Evolutionary conservation across 1,140 invertebrate species (phyloP), one percentile per base, ranked within the genome.

Genomic region (Lepidurus packardi): DNA sequence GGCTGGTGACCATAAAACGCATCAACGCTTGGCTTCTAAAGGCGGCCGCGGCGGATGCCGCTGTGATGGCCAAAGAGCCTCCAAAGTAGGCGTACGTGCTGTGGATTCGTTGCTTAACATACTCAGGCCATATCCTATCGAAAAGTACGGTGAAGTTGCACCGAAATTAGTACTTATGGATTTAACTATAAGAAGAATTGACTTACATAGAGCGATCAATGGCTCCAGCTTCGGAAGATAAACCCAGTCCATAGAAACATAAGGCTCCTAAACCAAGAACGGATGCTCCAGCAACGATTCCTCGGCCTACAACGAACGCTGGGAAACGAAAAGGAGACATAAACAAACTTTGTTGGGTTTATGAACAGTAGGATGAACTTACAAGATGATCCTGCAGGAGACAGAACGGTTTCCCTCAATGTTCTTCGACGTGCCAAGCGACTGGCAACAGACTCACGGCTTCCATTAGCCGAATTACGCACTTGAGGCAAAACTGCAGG

Each of bases 71-170:
- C 53, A 98, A 85, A 45, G 95, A 94, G 10, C 91, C 92, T 79
- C 94, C 96, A 86, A 99, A 96, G 85, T 99, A 99, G 81, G 91
- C 86, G 86, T 99, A 99, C 0, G 97, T 99, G 7, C 89, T 84
- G 79, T 90, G 90, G 79, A 99, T 93, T 80, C 98, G 88, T 53
- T 97, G 91, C 83, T 90, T 92, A 0, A 99, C 96, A 88, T 94
- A 94, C 82, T 96, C 85, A 11, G 97, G 95, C 98, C 98, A 99
- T 78, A 97, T 84, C 80, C 95, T 97, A 83, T 34, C 21, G 3
- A 34, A 34, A 34, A 34, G 34, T 34, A 34, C 34, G 34, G 34
- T 34, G 34, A 34, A 74, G 76, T 21, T 7, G 81, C 75, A 76
- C 44, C 78, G 21, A 80, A 42, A 80, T 9, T 24, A 41, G 16